phyloP scores from a whole-genome alignment of 1,140 invertebrate species.

The Drosophila dunni region DNA sequence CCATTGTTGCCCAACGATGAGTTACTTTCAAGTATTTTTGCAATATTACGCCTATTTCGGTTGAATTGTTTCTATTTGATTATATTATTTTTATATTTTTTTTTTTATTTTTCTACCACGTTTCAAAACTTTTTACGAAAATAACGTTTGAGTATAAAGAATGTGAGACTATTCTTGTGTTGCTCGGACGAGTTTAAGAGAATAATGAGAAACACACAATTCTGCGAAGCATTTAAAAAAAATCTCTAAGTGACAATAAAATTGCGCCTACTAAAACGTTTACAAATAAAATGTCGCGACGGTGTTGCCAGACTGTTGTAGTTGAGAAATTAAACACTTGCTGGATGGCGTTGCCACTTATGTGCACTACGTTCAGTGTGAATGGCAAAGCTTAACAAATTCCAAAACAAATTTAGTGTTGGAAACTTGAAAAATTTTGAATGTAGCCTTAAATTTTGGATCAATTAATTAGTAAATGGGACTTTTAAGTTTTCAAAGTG shows the following conservation, averaged over 20 bases:
- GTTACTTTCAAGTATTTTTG: conserved; percentile 32
- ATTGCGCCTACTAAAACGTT: background rate
- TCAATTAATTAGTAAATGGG: too few relatives aligned
- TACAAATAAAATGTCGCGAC: background rate
- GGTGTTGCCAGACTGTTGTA: conserved; percentile 26
- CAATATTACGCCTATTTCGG: conserved; percentile 38
- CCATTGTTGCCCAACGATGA: conserved; percentile 26
- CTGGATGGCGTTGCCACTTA: background rate
- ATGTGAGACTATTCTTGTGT: conserved; percentile 39
- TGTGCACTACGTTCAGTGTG: background rate
- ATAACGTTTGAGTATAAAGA: conserved; percentile 36
- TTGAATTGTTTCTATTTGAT: background rate
- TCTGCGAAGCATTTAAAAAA: background rate
- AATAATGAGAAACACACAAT: conserved; percentile 25
- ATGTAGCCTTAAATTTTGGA: too few relatives aligned
- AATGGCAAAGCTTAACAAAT: too few relatives aligned
- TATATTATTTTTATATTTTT: background rate
- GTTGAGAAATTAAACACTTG: too few relatives aligned
- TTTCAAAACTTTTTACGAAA: conserved; percentile 23
- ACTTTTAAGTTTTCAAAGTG: too few relatives aligned
- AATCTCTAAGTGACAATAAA: conserved; percentile 2
- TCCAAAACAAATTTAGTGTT: too few relatives aligned
- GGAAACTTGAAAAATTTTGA: too few relatives aligned
- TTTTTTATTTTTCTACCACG: conserved; percentile 12
- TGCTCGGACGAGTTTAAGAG: conserved; percentile 35